Conservation (phyloP, 2,113 vertebrate species). For the Vimba vimba region DNA sequence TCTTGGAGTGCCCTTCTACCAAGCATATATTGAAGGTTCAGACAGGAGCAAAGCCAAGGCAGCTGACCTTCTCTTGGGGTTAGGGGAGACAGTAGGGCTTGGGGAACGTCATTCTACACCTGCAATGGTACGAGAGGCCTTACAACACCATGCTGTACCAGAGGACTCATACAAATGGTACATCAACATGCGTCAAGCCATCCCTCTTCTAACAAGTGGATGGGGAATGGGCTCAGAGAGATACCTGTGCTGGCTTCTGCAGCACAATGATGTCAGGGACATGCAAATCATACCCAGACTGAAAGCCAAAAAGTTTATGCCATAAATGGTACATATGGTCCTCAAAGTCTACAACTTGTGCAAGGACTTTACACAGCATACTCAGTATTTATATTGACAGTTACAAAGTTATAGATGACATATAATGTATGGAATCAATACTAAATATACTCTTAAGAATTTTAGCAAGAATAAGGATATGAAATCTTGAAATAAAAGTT, state of each 20-base stretch:
- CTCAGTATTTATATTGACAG: background rate
- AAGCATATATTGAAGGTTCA: conserved; percentile 75
- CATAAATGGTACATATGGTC: conserved; percentile 59
- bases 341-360: background rate
- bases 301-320: conserved; percentile 78
- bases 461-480: background rate
- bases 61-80: conserved; percentile 77
- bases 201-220: conserved; percentile 76
- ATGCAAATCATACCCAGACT: conserved; percentile 79
- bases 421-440: background rate
- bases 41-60: conserved; percentile 75
- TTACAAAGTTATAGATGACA: background rate
- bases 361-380: background rate
- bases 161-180: conserved; percentile 80
- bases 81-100: conserved; percentile 80
- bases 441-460: background rate
- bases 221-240: conserved; percentile 83
- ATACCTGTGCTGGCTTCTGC: conserved; percentile 80
- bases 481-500: background rate
- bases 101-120: conserved; percentile 77
- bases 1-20: conserved; percentile 79
- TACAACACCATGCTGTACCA: conserved; percentile 74
- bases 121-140: conserved; percentile 73
- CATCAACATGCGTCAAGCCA: conserved; percentile 73
- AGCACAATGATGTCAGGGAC: conserved; percentile 78